A percentile compares a stretch with the other conserved stretches of the same genome.
Conservation (phyloP, 1,140 invertebrate species). For the Drosophila aff. region DNA sequence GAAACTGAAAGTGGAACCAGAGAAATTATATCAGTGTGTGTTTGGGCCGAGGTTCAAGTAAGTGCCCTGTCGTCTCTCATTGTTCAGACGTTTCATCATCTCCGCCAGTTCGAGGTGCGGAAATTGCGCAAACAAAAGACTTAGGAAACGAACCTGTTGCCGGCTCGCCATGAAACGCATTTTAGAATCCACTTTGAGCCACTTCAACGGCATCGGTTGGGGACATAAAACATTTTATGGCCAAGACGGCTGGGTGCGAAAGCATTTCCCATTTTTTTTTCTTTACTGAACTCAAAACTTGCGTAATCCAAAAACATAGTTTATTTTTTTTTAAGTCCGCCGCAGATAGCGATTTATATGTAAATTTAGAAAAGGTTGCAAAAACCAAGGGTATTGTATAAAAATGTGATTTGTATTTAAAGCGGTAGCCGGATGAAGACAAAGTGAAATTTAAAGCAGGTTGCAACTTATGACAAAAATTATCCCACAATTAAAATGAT, state of each 20-base stretch:
- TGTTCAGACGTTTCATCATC: constrained; percentile 68
- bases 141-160: constrained; percentile 71
- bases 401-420: constrained; percentile 39
- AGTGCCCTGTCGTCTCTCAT: constrained; percentile 48
- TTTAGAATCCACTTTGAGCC: constrained; percentile 59
- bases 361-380: constrained; percentile 51
- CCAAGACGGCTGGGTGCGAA: constrained; percentile 23
- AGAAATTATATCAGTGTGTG: constrained; percentile 43
- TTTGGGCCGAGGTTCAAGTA: constrained; percentile 12
- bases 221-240: constrained; percentile 57
- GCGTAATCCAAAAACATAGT: constrained; percentile 37
- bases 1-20: constrained; percentile 76
- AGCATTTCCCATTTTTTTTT: constrained; percentile 66
- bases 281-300: constrained; percentile 20
- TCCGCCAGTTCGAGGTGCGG: constrained; percentile 23
- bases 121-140: constrained; percentile 79
- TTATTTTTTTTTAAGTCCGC: background rate
- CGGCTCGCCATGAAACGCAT: constrained; percentile 41
- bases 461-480: background rate
- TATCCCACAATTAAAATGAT: background rate
- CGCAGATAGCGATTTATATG: constrained; percentile 57
- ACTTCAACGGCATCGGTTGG: background rate
- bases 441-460: constrained; percentile 20
- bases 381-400: constrained; percentile 49
- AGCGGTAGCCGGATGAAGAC: constrained; percentile 5